Conservation (phyloP, 2,888 invertebrate species). For the Zaprionus obscuricornis region DNA sequence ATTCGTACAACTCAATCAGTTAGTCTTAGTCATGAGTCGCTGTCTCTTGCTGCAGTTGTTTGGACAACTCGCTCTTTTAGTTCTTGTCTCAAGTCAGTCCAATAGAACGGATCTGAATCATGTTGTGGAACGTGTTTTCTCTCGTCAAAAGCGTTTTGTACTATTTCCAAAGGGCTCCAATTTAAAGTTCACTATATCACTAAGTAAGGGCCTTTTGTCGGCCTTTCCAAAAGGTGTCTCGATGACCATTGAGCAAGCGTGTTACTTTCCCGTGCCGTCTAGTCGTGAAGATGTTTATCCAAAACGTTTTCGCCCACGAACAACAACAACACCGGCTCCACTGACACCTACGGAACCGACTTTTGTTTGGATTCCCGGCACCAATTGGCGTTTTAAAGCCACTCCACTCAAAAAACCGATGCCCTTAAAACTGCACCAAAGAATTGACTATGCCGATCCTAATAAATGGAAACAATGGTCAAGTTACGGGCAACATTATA, state of each 20-base stretch:
- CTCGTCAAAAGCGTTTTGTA: constrained; percentile 77
- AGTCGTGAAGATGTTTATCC: constrained; percentile 78
- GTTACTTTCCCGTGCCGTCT: constrained; percentile 77
- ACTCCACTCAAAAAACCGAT: constrained; percentile 62
- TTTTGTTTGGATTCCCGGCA: constrained; percentile 74
- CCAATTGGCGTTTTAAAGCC: constrained; percentile 75
- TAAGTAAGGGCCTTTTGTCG: constrained; percentile 72
- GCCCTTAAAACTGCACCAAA: constrained; percentile 57
- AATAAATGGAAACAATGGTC: constrained; percentile 64
- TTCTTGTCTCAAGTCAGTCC: background rate
- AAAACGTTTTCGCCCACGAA: constrained; percentile 68
- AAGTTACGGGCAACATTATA: constrained; percentile 61
- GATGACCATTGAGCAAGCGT: constrained; percentile 71
- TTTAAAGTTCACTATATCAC: constrained; percentile 74
- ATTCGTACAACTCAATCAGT: too few species aligned
- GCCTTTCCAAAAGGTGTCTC: constrained; percentile 67
- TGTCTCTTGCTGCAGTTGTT: constrained; percentile 39
- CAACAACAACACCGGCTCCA: constrained; percentile 60
- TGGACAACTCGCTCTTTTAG: constrained; percentile 6
- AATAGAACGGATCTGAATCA: constrained; percentile 56
- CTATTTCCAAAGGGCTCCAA: constrained; percentile 75
- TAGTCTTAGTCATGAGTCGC: constrained; percentile 47
- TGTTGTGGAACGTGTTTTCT: constrained; percentile 71
- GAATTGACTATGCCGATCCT: constrained; percentile 64
- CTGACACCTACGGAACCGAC: constrained; percentile 59